phyloP scores from a whole-genome alignment of 2,113 vertebrate species.

The Felis chaus region DNA sequence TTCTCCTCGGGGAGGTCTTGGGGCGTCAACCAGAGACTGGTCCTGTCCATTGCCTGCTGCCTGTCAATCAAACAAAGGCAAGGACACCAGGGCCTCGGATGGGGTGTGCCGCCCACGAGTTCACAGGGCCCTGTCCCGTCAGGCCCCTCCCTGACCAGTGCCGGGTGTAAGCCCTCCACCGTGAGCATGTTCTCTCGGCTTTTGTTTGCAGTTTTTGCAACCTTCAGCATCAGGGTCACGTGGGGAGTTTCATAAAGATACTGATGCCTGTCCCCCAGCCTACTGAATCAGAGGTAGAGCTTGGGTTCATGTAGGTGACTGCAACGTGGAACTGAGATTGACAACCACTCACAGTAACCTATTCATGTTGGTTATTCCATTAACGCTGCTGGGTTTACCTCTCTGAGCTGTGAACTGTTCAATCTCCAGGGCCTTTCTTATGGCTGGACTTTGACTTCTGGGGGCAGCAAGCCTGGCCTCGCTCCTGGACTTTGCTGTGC shows the following conservation, averaged over 20 bases:
- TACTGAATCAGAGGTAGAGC: background rate
- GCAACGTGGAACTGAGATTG: background rate
- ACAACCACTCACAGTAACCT: accelerated
- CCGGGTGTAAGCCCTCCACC: accelerated
- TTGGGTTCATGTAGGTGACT: background rate
- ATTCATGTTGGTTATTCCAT: too few relatives aligned
- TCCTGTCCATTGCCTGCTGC: background rate
- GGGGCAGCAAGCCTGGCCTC: background rate
- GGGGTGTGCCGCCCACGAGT: background rate
- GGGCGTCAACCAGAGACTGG: background rate
- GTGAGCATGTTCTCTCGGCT: background rate
- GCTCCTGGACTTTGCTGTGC: background rate
- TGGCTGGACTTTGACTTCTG: background rate
- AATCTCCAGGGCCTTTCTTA: background rate
- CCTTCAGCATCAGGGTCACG: background rate
- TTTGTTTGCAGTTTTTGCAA: background rate
- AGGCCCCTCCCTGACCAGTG: accelerated
- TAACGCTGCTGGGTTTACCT: background rate
- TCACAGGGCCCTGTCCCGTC: background rate
- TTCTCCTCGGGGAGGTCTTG: background rate
- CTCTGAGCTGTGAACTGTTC: background rate
- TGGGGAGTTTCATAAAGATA: background rate
- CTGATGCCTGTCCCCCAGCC: background rate
- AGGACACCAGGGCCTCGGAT: background rate
- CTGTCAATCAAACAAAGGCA: background rate